These are phyloP conservation scores for Eilema caniola DNA, from an alignment of 2,888 invertebrate genomes.

Conservation along the genomic window DNA sequence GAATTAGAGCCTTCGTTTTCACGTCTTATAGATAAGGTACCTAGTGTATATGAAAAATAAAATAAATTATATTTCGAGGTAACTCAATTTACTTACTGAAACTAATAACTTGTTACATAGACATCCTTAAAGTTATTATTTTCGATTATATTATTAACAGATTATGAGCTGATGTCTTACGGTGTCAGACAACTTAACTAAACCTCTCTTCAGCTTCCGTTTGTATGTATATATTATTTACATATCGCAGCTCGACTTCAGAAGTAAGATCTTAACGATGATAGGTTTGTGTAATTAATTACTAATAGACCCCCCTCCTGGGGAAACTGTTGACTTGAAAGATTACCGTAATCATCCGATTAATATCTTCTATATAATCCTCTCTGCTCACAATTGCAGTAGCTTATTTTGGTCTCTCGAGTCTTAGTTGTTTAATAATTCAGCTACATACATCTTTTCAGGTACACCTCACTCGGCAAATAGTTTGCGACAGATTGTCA, in stretches of 20 bases:
- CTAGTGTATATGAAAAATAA: not conserved
- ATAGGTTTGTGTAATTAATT: not conserved
- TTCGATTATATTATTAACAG: no score
- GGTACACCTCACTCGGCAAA: not conserved
- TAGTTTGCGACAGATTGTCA: not conserved
- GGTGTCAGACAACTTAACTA: not conserved
- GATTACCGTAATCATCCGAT: constrained; percentile 9
- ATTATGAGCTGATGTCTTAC: not conserved
- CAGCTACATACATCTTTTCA: not conserved
- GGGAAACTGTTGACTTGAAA: not conserved
- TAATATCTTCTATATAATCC: constrained; percentile 3
- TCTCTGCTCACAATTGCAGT: constrained; percentile 5
- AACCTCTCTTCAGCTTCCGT: not conserved
- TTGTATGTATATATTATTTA: not conserved
- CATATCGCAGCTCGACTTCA: not conserved
- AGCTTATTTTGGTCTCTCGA: constrained; percentile 11
- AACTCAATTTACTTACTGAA: no score
- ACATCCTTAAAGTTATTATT: not conserved
- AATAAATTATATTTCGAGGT: no score
- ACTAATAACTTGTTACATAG: not conserved
- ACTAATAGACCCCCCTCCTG: not conserved
- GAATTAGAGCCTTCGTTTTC: not conserved
- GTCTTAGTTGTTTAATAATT: constrained; percentile 2
- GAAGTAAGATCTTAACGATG: constrained; percentile 1
- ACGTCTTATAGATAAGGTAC: not conserved